Evolutionary conservation across 2,797 vertebrate genomes (phyloP), one percentile per base, ranked within the genome.

Genomic region (Champsocephalus esox): DNA sequence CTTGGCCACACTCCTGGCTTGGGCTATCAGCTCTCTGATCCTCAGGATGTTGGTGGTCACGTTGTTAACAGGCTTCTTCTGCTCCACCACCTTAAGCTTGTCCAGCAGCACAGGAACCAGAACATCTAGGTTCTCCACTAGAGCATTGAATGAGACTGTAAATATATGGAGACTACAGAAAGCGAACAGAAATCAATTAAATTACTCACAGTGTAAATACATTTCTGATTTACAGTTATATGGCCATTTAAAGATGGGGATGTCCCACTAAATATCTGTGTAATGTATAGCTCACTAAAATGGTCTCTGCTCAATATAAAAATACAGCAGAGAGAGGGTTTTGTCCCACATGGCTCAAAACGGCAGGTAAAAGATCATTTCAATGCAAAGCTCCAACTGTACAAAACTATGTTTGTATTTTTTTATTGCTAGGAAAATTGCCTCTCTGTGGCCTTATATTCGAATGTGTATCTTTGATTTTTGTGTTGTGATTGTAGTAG

Each of bases 1-100:
- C 93, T 96, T 98, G 88, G 97, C 98, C 8, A 99, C 96, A 12
- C 96, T 99, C 74, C 97, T 96, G 73, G 98, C 97, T 90, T 99
- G 98, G 58, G 98, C 97, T 43, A 99, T 99, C 70, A 99, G 95
- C 80, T 98, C 96, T 85, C 98, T 93, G 89, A 99, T 96, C 83
- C 97, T 93, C 83, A 92, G 86, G 86, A 99, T 99, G 91, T 96
- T 99, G 76, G 95, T 95, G 17, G 98, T 99, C 69, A 98, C 94
- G 0, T 99, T 99, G 92, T 94, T 97, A 8, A 96, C 93, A 2
- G 97, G 96, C 80, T 94, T 95, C 89, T 98, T 99, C 87, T 97
- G 94, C 84, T 99, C 97, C 1, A 99, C 96, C 8, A 90, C 95
- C 24, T 89, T 96, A 67, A 99, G 94, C 79, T 98, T 98, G 76